Conservation (phyloP, 2,113 vertebrate genomes). For the Poicephalus meyeri region DNA sequence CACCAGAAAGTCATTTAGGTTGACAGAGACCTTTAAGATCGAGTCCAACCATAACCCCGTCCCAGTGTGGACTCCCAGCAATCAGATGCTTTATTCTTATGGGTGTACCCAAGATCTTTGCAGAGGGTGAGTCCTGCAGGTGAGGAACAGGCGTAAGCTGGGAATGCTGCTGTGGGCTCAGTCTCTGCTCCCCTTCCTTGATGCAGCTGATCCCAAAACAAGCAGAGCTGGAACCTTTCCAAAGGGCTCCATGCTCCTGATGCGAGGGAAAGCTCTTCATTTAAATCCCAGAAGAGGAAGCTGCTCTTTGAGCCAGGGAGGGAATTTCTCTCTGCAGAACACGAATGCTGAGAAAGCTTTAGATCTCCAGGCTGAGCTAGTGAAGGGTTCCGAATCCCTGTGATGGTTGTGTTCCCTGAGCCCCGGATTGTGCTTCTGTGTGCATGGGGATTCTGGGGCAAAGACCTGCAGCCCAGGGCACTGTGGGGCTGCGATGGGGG, state of each 20-base stretch:
- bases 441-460: not conserved
- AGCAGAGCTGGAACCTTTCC: not conserved
- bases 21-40: not conserved
- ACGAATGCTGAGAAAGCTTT: rapidly evolving
- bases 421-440: not conserved
- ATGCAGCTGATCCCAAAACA: not conserved
- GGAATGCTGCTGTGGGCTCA: rapidly evolving
- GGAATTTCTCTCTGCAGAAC: not conserved
- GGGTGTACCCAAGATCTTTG: rapidly evolving
- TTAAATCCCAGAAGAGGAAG: not conserved
- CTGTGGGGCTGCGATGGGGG: not conserved
- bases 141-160: rapidly evolving
- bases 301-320: not conserved
- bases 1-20: rapidly evolving
- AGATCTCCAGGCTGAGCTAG: not conserved
- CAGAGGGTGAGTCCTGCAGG: not conserved
- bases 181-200: rapidly evolving
- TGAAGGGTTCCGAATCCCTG: rapidly evolving
- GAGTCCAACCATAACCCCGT: not conserved
- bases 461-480: not conserved
- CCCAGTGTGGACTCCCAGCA: not conserved
- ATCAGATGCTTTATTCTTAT: rapidly evolving
- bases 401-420: rapidly evolving
- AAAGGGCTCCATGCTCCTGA: not conserved
- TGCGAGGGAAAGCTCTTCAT: not conserved